phyloP scores from a whole-genome alignment of 2,888 invertebrate species.

The Formica aserva region DNA sequence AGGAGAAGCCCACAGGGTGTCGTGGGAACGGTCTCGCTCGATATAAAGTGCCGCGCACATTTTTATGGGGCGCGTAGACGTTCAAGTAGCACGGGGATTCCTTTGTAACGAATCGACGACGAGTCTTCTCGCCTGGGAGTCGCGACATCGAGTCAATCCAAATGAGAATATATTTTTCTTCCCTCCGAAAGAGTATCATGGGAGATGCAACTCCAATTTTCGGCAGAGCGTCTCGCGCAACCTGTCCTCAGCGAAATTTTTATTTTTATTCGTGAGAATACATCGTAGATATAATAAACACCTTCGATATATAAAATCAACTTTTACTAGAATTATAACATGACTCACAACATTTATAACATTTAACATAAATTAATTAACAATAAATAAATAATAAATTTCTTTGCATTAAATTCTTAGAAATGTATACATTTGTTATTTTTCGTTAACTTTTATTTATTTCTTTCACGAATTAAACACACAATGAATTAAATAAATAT shows the following conservation, averaged over 20 bases:
- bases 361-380: too few species aligned
- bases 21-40: slow-evolving; percentile 82
- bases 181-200: not conserved
- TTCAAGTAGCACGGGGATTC: slow-evolving; percentile 70
- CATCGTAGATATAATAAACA: not conserved
- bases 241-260: not conserved
- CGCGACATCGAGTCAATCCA: slow-evolving; percentile 38
- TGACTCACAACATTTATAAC: not conserved
- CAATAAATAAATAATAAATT: too few species aligned
- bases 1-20: slow-evolving; percentile 76
- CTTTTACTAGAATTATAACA: not conserved
- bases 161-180: slow-evolving; percentile 48
- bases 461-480: too few species aligned
- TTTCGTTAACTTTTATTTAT: not conserved
- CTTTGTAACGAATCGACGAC: slow-evolving; percentile 70
- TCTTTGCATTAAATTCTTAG: not conserved
- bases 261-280: not conserved
- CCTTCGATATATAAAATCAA: not conserved
- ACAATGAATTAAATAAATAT: not conserved
- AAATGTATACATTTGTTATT: not conserved
- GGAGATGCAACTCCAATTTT: slow-evolving; percentile 27
- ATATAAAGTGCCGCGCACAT: slow-evolving; percentile 78
- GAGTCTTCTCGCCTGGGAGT: slow-evolving; percentile 48
- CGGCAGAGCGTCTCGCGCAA: not conserved
- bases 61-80: slow-evolving; percentile 75